Percentiles rank a stretch among this genome's conserved stretches.
Conservation (phyloP, 2,888 invertebrate genomes). For the Troides helena region DNA sequence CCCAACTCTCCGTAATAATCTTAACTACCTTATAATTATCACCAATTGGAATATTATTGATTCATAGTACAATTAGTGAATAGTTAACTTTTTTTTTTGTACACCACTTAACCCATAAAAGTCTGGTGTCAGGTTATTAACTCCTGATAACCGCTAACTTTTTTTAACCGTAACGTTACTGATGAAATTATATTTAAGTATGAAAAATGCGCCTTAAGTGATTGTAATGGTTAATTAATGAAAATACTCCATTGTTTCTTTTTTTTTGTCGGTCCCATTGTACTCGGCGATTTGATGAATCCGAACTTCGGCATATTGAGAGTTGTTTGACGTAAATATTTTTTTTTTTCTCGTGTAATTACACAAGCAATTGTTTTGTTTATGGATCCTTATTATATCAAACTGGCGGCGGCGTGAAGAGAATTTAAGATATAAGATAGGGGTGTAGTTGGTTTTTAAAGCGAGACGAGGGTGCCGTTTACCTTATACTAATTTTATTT, state of each 20-base stretch:
- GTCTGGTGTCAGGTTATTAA: not conserved
- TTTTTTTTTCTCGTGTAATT: no score
- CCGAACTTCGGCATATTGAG: no score
- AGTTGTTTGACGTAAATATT: no score
- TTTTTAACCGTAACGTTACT: not conserved
- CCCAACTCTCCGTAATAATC: not conserved
- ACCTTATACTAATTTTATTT: no score
- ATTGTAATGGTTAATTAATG: slow-evolving; percentile 1
- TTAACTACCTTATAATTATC: slow-evolving; percentile 6
- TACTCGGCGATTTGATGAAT: not conserved
- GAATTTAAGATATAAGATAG: no score
- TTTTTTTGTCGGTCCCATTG: not conserved
- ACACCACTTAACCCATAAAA: not conserved
- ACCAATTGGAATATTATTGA: slow-evolving; percentile 4
- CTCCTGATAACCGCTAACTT: not conserved
- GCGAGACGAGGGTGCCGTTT: no score
- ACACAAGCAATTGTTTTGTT: no score
- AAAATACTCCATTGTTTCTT: not conserved
- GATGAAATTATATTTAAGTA: slow-evolving; percentile 7
- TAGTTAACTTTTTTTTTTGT: slow-evolving; percentile 9
- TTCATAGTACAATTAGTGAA: slow-evolving; percentile 4
- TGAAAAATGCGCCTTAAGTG: not conserved
- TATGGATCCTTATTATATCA: no score
- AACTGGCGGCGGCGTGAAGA: no score
- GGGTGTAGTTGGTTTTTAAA: no score